These are phyloP conservation scores for Therioaphis trifolii DNA, from an alignment of 2,888 invertebrate genomes.

Conservation along the genomic window DNA sequence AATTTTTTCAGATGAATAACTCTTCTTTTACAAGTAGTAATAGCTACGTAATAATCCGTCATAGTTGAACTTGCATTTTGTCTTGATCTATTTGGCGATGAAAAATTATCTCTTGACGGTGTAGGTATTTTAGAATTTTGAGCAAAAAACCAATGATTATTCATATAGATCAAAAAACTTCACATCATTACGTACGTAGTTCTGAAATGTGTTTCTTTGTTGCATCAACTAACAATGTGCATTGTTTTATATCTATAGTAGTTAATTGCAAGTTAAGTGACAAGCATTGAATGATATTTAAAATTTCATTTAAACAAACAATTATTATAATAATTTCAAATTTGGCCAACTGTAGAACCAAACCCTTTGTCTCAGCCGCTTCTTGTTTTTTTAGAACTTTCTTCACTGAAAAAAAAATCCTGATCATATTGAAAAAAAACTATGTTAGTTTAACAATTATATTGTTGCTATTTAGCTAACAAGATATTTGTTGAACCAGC, in stretches of 20 bases:
- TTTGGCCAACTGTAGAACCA: background rate
- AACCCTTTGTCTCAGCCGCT: background rate
- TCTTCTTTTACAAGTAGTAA: too few species aligned
- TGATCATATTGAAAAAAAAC: too few species aligned
- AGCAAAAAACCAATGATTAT: slow-evolving; percentile 1
- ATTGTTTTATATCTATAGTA: background rate
- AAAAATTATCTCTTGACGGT: background rate
- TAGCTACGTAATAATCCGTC: background rate
- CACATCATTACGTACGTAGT: background rate
- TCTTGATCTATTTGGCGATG: background rate
- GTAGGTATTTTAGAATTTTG: slow-evolving; percentile 1
- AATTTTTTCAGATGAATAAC: too few species aligned
- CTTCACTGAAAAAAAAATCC: background rate
- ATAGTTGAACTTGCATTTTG: background rate
- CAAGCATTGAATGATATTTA: background rate
- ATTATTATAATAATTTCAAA: background rate
- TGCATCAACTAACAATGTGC: background rate
- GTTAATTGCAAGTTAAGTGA: background rate
- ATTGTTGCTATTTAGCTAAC: too few species aligned
- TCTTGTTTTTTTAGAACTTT: background rate
- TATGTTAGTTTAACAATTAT: too few species aligned
- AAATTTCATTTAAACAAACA: slow-evolving; percentile 11
- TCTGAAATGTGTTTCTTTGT: background rate
- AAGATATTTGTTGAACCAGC: too few species aligned
- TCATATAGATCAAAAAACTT: slow-evolving; percentile 7